These are phyloP conservation scores for Oncorhynchus keta DNA, from an alignment of 2,113 vertebrate genomes.

Conservation along the genomic window DNA sequence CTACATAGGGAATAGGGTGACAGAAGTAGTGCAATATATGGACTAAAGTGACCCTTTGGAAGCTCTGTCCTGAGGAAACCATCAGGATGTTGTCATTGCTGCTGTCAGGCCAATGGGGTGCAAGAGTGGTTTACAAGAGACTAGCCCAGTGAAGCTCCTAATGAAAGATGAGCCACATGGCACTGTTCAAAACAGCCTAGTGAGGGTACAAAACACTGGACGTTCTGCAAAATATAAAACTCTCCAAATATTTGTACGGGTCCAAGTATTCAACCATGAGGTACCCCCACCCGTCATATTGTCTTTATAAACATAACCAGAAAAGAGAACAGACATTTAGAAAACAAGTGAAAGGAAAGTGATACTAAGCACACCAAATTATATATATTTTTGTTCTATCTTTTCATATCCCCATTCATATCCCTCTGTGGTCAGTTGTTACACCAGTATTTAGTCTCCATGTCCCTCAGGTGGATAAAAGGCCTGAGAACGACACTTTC, in stretches of 20 bases:
- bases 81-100: neutral
- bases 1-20: neutral
- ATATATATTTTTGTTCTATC: neutral
- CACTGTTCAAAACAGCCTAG: neutral
- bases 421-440: neutral
- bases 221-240: neutral
- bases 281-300: neutral
- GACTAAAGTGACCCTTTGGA: neutral
- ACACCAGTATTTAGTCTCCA: neutral
- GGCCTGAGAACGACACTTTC: neutral
- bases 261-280: neutral
- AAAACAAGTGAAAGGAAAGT: neutral
- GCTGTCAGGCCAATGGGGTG: neutral
- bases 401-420: neutral
- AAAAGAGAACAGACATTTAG: neutral
- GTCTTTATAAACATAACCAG: neutral
- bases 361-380: neutral
- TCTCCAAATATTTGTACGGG: slow-evolving; percentile 8
- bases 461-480: neutral
- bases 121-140: neutral
- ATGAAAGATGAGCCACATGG: neutral
- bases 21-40: too few relatives aligned
- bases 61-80: slow-evolving; percentile 6
- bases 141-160: neutral
- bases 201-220: neutral